Conservation (phyloP, 2,888 invertebrate genomes). For the Patella depressa region DNA sequence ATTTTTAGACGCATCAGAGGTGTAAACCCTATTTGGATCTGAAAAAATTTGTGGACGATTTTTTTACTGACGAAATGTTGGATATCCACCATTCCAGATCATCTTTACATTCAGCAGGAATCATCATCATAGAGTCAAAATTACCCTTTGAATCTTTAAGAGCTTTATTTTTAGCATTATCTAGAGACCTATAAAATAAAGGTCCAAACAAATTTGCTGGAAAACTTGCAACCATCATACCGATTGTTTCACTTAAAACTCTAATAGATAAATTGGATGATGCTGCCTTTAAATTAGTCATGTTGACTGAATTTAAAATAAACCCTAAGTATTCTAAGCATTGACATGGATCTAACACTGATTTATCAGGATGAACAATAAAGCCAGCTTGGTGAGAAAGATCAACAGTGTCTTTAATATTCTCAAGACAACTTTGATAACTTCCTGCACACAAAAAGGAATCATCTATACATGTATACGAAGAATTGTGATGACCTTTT, state of each 20-base stretch:
- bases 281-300: background rate
- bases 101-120: background rate
- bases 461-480: too few relatives aligned
- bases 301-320: background rate
- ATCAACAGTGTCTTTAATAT: too few relatives aligned
- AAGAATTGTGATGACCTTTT: too few relatives aligned
- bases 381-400: too few relatives aligned
- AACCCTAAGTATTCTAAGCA: background rate
- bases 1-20: too few relatives aligned
- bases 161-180: slow-evolving; percentile 24
- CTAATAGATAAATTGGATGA: slow-evolving; percentile 7
- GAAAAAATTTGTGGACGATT: too few relatives aligned
- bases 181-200: slow-evolving; percentile 27
- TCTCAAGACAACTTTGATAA: too few relatives aligned
- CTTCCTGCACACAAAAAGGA: too few relatives aligned
- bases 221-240: slow-evolving; percentile 27
- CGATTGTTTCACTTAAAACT: slow-evolving; percentile 25
- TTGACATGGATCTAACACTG: background rate
- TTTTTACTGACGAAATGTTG: background rate
- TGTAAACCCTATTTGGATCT: too few relatives aligned
- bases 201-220: slow-evolving; percentile 26
- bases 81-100: background rate
- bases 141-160: slow-evolving; percentile 18
- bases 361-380: too few relatives aligned
- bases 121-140: slow-evolving; percentile 15